A percentile compares a stretch with the other conserved stretches of the same genome.
Conservation (phyloP, 1,140 invertebrate species). For the Apocrypta bakeri region DNA sequence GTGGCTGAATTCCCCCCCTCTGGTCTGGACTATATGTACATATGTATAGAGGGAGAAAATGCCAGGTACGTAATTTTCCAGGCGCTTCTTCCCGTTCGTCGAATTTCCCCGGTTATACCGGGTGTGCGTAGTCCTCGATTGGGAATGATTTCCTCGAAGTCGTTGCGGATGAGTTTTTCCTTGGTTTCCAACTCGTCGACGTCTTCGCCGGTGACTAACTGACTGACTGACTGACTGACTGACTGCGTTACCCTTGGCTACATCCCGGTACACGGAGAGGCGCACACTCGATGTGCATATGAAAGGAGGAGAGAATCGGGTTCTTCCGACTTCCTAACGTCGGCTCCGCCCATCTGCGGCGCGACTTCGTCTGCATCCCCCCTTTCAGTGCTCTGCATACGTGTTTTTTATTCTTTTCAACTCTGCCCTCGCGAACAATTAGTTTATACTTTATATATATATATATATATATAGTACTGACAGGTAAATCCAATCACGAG, state of each 20-base stretch:
- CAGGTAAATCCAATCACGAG: no score
- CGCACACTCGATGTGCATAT: constrained; percentile 7
- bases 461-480: no score
- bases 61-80: constrained; percentile 18
- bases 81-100: not conserved
- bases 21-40: no score
- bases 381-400: not conserved
- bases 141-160: no score
- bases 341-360: constrained; percentile 60
- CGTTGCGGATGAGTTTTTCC: no score
- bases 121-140: no score
- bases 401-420: no score
- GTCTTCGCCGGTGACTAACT: not conserved
- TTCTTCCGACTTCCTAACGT: constrained; percentile 63
- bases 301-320: not conserved
- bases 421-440: no score
- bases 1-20: not conserved
- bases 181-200: no score
- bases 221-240: not conserved
- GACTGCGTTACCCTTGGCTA: not conserved
- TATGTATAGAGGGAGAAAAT: no score
- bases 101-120: no score
- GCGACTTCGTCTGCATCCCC: constrained; percentile 8
- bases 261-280: not conserved
- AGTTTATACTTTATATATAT: no score